These are phyloP conservation scores for Parotocinclus haroldoi DNA, from an alignment of 2,797 vertebrate genomes.

Conservation along the genomic window DNA sequence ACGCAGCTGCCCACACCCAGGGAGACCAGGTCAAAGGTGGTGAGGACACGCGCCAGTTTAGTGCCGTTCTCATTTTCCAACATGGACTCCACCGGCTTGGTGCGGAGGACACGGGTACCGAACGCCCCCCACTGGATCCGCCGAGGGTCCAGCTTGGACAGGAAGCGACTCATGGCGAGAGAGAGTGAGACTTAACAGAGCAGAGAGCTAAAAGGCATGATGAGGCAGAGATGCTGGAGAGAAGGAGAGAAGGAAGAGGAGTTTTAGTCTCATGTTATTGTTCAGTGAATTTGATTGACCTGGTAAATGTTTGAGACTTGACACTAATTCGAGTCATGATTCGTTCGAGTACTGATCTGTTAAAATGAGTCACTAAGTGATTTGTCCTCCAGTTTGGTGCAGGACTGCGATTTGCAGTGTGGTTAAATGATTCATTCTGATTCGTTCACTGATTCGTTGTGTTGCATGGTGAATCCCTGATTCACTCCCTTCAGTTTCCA, in stretches of 20 bases:
- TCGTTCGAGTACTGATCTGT: no score
- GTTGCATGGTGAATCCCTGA: no score
- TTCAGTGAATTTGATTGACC: no score
- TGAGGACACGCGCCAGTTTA: conserved; percentile 87
- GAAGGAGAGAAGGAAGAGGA: not conserved
- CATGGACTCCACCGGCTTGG: conserved; percentile 97
- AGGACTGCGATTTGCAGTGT: no score
- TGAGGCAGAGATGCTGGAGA: not conserved
- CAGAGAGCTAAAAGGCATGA: not conserved
- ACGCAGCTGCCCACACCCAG: conserved; percentile 95
- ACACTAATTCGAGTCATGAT: no score
- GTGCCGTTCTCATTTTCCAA: conserved; percentile 83
- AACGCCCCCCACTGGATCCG: conserved; percentile 87
- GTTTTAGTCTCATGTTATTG: no score
- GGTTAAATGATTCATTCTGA: no score
- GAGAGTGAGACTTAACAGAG: conserved; percentile 3
- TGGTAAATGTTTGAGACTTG: no score
- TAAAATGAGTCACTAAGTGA: no score
- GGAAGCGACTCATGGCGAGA: conserved; percentile 78
- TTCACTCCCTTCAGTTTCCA: no score
- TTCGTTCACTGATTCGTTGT: no score
- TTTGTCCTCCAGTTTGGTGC: no score
- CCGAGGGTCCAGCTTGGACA: conserved; percentile 82
- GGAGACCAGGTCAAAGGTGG: conserved; percentile 92
- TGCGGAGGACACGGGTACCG: conserved; percentile 83